These are phyloP conservation scores for Luidia sarsii DNA, from an alignment of 53 echinoderm and acorn worm genomes.

Conservation along the genomic window DNA sequence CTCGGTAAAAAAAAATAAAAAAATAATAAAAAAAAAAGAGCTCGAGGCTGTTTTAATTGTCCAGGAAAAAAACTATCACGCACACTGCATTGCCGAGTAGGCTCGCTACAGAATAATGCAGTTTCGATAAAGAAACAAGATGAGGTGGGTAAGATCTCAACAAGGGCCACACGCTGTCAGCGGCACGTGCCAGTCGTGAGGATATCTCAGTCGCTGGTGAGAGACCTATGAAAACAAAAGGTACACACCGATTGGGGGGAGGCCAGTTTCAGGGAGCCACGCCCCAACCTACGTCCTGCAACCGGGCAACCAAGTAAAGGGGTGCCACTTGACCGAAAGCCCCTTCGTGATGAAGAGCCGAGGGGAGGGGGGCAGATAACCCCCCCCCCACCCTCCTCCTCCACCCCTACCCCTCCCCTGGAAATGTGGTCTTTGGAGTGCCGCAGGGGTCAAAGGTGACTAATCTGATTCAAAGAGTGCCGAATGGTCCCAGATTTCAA, in stretches of 20 bases:
- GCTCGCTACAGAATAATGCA: constrained; percentile 36
- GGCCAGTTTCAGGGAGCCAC: too few relatives aligned
- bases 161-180: constrained; percentile 3
- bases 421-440: too few relatives aligned
- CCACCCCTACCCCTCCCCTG: too few relatives aligned
- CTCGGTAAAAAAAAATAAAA: too few relatives aligned
- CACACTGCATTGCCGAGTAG: not conserved
- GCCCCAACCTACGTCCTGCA: not conserved
- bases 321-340: constrained; percentile 13
- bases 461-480: too few relatives aligned
- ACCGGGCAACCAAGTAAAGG: not conserved
- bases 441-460: too few relatives aligned
- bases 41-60: constrained; percentile 19
- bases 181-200: not conserved
- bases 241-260: too few relatives aligned
- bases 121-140: too few relatives aligned
- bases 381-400: not conserved
- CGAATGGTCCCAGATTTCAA: too few relatives aligned
- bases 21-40: not conserved
- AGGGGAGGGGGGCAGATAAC: not conserved
- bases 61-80: constrained; percentile 4
- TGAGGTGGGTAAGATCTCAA: constrained; percentile 26
- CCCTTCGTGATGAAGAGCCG: not conserved
- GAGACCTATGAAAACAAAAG: too few relatives aligned
- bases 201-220: not conserved